A percentile compares a stretch with the other conserved stretches of the same genome.
Conservation (phyloP, 2,797 vertebrate species). For the Dendrocincla fuliginosa region DNA sequence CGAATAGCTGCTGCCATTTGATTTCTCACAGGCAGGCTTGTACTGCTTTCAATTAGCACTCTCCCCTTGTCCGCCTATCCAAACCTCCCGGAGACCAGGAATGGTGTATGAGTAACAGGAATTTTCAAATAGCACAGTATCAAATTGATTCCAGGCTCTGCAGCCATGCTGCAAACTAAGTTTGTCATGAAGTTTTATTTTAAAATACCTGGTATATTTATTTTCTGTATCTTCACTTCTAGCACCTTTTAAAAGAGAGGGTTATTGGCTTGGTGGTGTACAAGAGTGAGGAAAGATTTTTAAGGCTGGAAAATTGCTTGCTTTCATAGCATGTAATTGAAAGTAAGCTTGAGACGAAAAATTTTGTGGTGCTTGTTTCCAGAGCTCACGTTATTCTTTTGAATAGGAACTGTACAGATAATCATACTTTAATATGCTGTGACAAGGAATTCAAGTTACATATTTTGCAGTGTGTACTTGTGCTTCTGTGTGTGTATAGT, state of each 20-base stretch:
- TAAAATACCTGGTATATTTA: neutral
- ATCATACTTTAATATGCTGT: neutral
- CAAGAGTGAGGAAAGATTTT: neutral
- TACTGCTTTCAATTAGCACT: neutral
- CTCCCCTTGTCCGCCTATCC: neutral
- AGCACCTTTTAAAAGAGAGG: neutral
- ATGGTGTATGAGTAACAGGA: neutral
- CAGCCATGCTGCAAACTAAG: neutral
- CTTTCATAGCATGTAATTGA: neutral
- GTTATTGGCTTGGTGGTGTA: neutral
- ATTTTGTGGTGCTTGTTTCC: neutral
- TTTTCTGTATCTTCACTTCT: neutral
- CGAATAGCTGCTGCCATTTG: neutral
- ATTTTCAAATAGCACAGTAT: neutral
- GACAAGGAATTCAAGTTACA: neutral
- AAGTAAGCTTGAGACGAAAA: neutral
- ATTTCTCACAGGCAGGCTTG: neutral
- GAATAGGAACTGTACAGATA: neutral
- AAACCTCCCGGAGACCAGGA: neutral
- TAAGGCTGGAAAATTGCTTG: neutral
- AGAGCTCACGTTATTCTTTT: neutral
- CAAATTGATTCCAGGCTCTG: constrained; percentile 23
- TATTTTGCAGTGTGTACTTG: neutral
- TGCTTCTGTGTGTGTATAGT: neutral
- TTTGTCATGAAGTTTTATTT: neutral